A percentile compares a stretch with the other conserved stretches of the same genome.
Evolutionary conservation across 2,888 invertebrate species (phyloP).

Genomic region (Diogma glabrata): DNA sequence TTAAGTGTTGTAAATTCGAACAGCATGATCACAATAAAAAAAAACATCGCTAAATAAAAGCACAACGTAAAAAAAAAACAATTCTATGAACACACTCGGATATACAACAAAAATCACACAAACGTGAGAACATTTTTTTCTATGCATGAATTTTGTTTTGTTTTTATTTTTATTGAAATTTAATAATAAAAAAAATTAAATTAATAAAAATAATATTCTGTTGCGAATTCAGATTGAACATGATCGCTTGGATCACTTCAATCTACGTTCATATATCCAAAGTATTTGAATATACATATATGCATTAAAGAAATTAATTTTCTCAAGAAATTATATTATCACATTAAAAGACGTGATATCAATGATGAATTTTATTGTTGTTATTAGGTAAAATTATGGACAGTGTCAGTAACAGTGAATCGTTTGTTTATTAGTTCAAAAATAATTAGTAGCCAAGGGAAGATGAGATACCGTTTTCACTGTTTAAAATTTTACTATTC

Average conservation of each 20-base stretch:
- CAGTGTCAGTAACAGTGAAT: too few species aligned
- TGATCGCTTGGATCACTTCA: constrained; percentile 9
- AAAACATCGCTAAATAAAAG: not conserved
- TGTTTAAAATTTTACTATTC: too few species aligned
- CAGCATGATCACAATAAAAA: constrained; percentile 8
- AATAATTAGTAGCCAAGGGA: too few species aligned
- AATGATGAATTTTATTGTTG: too few species aligned
- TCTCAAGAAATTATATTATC: too few species aligned
- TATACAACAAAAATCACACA: constrained; percentile 6
- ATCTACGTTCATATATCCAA: too few species aligned
- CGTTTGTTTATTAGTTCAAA: too few species aligned
- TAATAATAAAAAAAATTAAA: constrained; percentile 1
- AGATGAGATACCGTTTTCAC: too few species aligned
- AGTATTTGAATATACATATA: too few species aligned
- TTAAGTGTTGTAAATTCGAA: constrained; percentile 8
- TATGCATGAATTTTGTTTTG: constrained; percentile 8
- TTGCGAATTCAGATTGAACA: constrained; percentile 8
- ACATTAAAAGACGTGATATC: constrained; percentile 9
- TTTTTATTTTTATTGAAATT: constrained; percentile 1
- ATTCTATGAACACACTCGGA: constrained; percentile 4
- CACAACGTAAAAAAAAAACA: constrained; percentile 6
- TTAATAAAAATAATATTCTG: constrained; percentile 9
- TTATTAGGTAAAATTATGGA: too few species aligned
- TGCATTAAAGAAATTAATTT: too few species aligned
- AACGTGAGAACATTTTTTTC: constrained; percentile 9